These are phyloP conservation scores for Drosophila nr. perissopoda DNA, from an alignment of 2,888 invertebrate species.

Conservation along the genomic window DNA sequence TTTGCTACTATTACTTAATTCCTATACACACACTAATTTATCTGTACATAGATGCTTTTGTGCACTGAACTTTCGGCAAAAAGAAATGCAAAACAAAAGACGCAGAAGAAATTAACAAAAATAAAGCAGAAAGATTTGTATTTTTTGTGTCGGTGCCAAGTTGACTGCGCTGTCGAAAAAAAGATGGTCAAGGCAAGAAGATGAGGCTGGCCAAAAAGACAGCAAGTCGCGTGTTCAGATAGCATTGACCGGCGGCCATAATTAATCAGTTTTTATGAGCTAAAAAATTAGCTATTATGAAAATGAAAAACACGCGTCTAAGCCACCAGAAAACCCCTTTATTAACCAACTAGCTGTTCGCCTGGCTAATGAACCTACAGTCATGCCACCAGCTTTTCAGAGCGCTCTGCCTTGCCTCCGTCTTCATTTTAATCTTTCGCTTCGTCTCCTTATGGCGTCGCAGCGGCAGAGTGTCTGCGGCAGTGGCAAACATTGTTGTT, in stretches of 20 bases:
- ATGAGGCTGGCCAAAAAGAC: constrained; percentile 21
- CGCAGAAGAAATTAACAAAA: constrained; percentile 13
- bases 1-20: constrained; percentile 71
- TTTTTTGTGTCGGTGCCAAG: constrained; percentile 63
- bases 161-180: constrained; percentile 48
- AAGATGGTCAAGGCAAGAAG: constrained; percentile 61
- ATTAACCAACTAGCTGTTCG: background rate
- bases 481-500: constrained; percentile 72
- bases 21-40: constrained; percentile 1
- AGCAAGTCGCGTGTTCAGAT: constrained; percentile 60
- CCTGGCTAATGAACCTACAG: constrained; percentile 68
- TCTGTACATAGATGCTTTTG: constrained; percentile 20
- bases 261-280: constrained; percentile 72
- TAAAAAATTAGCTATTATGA: constrained; percentile 55
- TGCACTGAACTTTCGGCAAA: constrained; percentile 60
- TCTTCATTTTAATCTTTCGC: constrained; percentile 49
- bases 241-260: constrained; percentile 69
- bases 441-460: constrained; percentile 51
- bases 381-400: constrained; percentile 78
- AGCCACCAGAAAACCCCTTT: background rate
- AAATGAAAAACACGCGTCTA: constrained; percentile 31
- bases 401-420: constrained; percentile 46
- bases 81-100: constrained; percentile 1
- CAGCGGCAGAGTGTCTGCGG: constrained; percentile 60
- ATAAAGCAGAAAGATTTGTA: constrained; percentile 25